Base-by-base conservation (phyloP, 2,888 invertebrate genomes). In the Drosophila robusta region DNA sequence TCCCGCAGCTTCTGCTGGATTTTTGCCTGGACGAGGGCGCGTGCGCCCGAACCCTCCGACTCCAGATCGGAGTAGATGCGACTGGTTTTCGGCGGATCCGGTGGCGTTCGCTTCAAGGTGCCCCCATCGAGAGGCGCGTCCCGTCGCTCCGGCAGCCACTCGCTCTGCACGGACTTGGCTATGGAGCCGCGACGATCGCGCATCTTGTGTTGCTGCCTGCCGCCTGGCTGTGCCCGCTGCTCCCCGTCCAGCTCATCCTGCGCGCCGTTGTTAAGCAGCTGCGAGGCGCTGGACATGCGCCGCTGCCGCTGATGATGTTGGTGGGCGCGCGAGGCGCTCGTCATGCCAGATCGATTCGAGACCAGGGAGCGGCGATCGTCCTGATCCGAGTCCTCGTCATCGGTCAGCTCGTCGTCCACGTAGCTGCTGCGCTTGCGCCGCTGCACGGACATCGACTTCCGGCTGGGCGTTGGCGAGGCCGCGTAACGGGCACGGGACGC, bases 381-480 rank as follows among this genome's bases (percentile, higher is more conserved):
- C 47, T 91, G 87, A 63, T 95, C 95, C 1, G 95, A 95, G 73
- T 95, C 95, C 14, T 95, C 95, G 71, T 94, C 94, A 78, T 88
- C 93, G 70, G 93, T 93, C 4, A 93, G 92, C 39, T 93, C 93
- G 42, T 93, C 93, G 36, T 93, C 93, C 1, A 89, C 83, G 46
- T 92, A 92, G 57, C 92, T 93, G 60, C 88, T 92, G 49, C 92
- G 91, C 58, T 92, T 91, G 77, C 94, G 93, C 32, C 94, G 93
- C 32, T 94, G 93, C 64, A 94, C 93, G 32, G 93, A 93, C 87
- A 95, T 93, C 0, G 96, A 96, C 75, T 95, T 94, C 34, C 96
- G 94, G 83, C 96, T 96, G 65, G 95, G 93, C 0, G 96, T 95
- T 0, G 95, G 95, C 0, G 95, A 95, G 0, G 94, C 93, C 3